Evolutionary conservation across 2,888 invertebrate species (phyloP), one percentile per base, ranked within the genome.

Genomic region (Archips xylosteana): DNA sequence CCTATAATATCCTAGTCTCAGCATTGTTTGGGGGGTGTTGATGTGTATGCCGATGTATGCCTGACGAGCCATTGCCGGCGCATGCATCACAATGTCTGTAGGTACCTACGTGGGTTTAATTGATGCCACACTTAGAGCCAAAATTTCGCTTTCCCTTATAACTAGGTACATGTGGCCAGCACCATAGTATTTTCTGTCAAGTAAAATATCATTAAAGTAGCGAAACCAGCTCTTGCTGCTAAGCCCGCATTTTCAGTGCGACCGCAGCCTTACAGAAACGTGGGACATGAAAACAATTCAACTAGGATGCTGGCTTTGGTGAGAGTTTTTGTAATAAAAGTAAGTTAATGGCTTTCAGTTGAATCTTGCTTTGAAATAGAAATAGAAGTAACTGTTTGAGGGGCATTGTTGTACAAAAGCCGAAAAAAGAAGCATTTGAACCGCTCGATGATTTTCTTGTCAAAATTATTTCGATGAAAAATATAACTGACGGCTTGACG

Each of bases 281-380:
- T 57, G 57, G 57, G 57, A 32, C 57, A 57, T 32, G 4, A 32
- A 57, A 57, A 32, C 57, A 57, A 57, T 57, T 57, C 32, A 32
- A 57, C 57, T 57, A n/a, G 57, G 57, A 57, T 57, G 57, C 57
- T 32, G 32, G 57, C 32, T 32, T 32, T 57, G 57, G 57, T 57
- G 57, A 57, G 32, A 57, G 57, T 57, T 57, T 54, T 57, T 57
- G 10, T 57, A 12, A 57, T 57, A 57, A 32, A 54, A 54, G 2
- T 54, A 15, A 57, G 54, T 57, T 32, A 57, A 13, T 10, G 54
- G 54, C 32, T 57, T 57, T 32, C 54, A 57, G 54, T 57, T 57
- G 10, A 57, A 57, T 32, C 10, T 9, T 57, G 32, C 1, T 57
- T 57, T 57, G 54, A 57, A 4, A 57, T 57, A 57, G 6, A 57